phyloP scores from a whole-genome alignment of 2,797 vertebrate genomes.

The Enteromius argenteus region DNA sequence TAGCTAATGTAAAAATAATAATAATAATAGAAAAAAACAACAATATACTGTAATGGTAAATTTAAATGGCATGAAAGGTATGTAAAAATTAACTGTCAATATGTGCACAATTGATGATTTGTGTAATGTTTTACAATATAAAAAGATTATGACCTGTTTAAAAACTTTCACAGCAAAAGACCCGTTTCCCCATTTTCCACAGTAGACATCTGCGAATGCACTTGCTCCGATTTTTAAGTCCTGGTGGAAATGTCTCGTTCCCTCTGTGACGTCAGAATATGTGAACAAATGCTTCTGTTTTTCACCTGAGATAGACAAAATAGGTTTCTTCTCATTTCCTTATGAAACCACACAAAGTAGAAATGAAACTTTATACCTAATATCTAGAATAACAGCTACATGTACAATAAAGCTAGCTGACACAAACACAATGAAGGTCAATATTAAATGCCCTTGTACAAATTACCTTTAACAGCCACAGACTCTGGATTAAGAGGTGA shows the following conservation, averaged over 20 bases:
- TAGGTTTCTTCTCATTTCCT: background rate
- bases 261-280: slow-evolving; percentile 72
- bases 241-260: slow-evolving; percentile 77
- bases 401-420: background rate
- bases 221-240: slow-evolving; percentile 76
- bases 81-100: background rate
- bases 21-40: background rate
- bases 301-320: slow-evolving; percentile 33
- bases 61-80: background rate
- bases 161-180: slow-evolving; percentile 79
- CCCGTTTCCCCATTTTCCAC: slow-evolving; percentile 67
- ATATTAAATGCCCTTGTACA: background rate
- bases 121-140: background rate
- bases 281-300: slow-evolving; percentile 60
- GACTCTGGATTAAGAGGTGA: background rate
- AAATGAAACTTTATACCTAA: slow-evolving; percentile 10
- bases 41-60: background rate
- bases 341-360: slow-evolving; percentile 15
- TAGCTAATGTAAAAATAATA: background rate
- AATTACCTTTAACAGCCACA: slow-evolving; percentile 41
- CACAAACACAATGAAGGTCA: background rate
- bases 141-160: slow-evolving; percentile 75
- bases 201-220: slow-evolving; percentile 77
- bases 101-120: background rate
- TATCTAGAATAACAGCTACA: background rate